Evolutionary conservation across 2,113 vertebrate genomes (phyloP).

Genomic region (Tringa solitaria): DNA sequence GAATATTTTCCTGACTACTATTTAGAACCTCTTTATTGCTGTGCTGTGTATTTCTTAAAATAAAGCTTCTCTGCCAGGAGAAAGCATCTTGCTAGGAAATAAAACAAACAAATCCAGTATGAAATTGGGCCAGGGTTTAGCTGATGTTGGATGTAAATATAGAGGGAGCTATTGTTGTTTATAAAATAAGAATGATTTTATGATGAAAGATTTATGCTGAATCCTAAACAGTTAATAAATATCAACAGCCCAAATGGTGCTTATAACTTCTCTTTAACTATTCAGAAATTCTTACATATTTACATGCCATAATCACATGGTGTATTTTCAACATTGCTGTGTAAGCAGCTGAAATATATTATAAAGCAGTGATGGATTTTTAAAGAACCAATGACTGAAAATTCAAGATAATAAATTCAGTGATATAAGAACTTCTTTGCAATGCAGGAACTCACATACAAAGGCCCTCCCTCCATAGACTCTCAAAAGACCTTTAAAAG

Average conservation of each 20-base stretch:
- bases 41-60: constrained; percentile 49
- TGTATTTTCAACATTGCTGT: neutral
- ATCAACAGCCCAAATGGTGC: neutral
- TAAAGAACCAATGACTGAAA: neutral
- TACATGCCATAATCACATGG: neutral
- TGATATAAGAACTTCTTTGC: neutral
- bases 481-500: neutral
- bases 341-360: neutral
- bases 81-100: constrained; percentile 13
- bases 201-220: constrained; percentile 6
- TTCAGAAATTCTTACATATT: neutral
- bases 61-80: constrained; percentile 26
- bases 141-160: neutral
- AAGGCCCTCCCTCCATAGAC: neutral
- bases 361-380: neutral
- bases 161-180: constrained; percentile 19
- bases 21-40: constrained; percentile 52
- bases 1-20: neutral
- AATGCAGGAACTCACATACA: neutral
- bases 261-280: neutral
- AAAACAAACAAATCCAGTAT: constrained; percentile 6
- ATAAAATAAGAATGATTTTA: constrained; percentile 18
- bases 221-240: constrained; percentile 30
- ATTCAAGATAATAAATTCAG: neutral
- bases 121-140: constrained; percentile 3